Evolutionary conservation across 2,113 vertebrate species (phyloP), one percentile per base, ranked within the genome.

Genomic region (Lichenostomus cassidix): DNA sequence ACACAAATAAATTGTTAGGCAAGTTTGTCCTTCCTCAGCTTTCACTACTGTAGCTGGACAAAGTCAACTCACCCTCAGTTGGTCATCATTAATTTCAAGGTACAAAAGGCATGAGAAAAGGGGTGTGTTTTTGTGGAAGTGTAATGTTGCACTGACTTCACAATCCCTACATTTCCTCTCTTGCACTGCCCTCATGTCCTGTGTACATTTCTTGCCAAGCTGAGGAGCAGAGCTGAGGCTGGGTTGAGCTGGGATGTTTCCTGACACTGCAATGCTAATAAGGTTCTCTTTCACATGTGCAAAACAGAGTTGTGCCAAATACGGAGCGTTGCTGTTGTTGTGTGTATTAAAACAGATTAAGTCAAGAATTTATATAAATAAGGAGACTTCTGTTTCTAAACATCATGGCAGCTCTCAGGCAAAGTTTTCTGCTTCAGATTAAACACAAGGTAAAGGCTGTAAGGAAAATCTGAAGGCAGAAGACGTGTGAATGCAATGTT

Each of bases 401-500:
- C 68, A 84, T 89, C 49, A 11, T 85, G 94, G 67, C 89, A 97
- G 90, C 95, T 97, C 79, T 97, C 97, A 92, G 73, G 44, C 87
- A 58, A 95, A 87, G 42, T 70, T 71, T 96, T 95, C 80, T 92
- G 4, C 68, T 81, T 82, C 59, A 83, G 62, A 94, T 95, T 94
- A 97, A 97, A 95, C 79, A 71, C 46, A 94, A 92, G 81, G 89
- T 89, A 93, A 77, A 95, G 77, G 76, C 83, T 91, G 59, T 83
- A 89, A 95, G 95, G 76, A 77, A 96, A 97, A 95, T 76, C 67
- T 89, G 97, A 97, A 96, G 94, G 91, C 97, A 97, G 95, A 96
- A 97, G 96, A 86, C 95, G 52, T 93, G 52, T 78, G 70, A 96
- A 76, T 94, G 83, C 87, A 94, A 50, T 96, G 94, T 97, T 97